Conservation (phyloP, 2,113 vertebrate genomes). For the Himantopus leucocephalus region DNA sequence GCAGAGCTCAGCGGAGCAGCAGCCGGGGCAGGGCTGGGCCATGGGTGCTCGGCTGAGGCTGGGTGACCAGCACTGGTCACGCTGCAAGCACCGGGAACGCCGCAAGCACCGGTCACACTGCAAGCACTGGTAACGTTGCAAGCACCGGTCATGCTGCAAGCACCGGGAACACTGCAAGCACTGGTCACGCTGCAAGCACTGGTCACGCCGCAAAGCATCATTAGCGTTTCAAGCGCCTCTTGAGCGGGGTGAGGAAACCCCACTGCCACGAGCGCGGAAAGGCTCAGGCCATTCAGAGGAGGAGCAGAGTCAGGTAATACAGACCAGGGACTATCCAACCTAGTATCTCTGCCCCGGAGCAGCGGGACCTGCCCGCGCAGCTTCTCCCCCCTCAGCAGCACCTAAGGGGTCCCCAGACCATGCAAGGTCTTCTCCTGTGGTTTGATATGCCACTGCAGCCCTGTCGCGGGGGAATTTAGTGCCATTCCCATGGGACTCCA, state of each 20-base stretch:
- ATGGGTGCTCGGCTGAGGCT: not conserved
- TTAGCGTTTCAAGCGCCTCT: fast-evolving
- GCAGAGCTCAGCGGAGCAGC: not conserved
- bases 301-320: no score
- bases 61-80: not conserved
- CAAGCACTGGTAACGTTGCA: no score
- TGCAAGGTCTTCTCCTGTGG: not conserved
- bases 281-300: not conserved
- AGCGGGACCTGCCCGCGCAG: fast-evolving
- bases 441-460: not conserved
- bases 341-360: fast-evolving
- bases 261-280: fast-evolving
- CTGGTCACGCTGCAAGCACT: no score
- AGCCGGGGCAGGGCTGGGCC: not conserved
- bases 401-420: no score
- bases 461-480: not conserved
- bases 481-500: fast-evolving
- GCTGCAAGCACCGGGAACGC: no score
- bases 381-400: no score
- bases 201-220: no score
- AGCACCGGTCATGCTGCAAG: no score
- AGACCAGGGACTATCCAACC: not conserved
- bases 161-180: no score
- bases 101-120: no score
- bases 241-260: fast-evolving